Evolutionary conservation across 2,888 invertebrate species (phyloP).

Genomic region (Criorhina ranunculi): DNA sequence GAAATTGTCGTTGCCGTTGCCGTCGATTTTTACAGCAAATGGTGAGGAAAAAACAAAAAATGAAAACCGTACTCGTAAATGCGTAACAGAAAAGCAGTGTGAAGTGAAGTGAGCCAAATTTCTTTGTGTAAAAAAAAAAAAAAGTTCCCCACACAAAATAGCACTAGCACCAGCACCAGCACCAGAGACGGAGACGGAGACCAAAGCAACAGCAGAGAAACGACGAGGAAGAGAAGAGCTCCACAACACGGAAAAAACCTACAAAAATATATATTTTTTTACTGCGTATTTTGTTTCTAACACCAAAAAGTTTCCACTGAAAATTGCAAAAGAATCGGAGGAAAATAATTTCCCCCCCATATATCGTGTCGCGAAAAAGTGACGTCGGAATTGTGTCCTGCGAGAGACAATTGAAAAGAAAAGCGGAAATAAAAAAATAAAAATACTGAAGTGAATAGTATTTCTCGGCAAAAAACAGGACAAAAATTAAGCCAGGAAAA

Average conservation of each 20-base stretch:
- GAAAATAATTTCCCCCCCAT: slow-evolving; percentile 9
- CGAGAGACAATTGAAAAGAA: no score
- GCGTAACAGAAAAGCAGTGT: slow-evolving; percentile 73
- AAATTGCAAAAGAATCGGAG: slow-evolving; percentile 23
- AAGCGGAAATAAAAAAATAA: neutral
- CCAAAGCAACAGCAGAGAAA: slow-evolving; percentile 34
- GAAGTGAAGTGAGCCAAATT: slow-evolving; percentile 70
- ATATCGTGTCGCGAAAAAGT: neutral
- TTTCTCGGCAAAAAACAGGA: neutral
- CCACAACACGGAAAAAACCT: slow-evolving; percentile 10
- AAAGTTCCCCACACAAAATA: slow-evolving; percentile 50
- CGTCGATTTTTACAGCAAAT: slow-evolving; percentile 34
- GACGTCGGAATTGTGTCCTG: slow-evolving; percentile 6
- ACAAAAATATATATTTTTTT: slow-evolving; percentile 65
- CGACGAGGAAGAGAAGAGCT: slow-evolving; percentile 18
- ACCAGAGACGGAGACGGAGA: no score
- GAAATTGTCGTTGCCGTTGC: slow-evolving; percentile 20
- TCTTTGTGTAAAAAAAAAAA: slow-evolving; percentile 61
- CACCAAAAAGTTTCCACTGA: slow-evolving; percentile 35
- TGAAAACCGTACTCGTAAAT: slow-evolving; percentile 56
- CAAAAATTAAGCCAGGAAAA: slow-evolving; percentile 10
- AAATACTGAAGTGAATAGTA: neutral
- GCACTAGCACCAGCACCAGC: slow-evolving; percentile 4
- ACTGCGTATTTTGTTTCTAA: slow-evolving; percentile 71
- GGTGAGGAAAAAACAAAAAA: slow-evolving; percentile 55